Evolutionary conservation across 1,140 invertebrate genomes (phyloP), one percentile per base, ranked within the genome.

Genomic region (Melanaphis sacchari): DNA sequence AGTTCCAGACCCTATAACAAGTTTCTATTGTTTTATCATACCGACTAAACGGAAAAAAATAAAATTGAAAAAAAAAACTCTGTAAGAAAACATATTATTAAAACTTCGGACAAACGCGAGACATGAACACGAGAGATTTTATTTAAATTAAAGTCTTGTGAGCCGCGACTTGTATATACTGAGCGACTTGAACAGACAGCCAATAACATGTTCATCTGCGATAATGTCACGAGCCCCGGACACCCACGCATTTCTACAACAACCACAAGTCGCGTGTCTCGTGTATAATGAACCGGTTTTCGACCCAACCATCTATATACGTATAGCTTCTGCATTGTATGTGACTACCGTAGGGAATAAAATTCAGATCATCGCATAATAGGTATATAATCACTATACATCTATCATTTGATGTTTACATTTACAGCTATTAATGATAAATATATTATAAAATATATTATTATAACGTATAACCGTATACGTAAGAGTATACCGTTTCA

Each of bases 141-240:
- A 89, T 89, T 52, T 8, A 52, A 52, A 89, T 89, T 38, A 52
- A 22, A 89, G 49, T 89, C 36, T 11, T 8, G 24, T 26, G 36
- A 49, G 2, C 24, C 11, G 4, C n/a, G 85, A 46, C 41, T 46
- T 52, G 43, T 49, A 21, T 59, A 40, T 87, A 26, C 18, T n/a
- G 46, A 49, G 43, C 49, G 46, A 9, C 8, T 36, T 46, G 24
- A 40, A 52, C 26, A 41, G 87, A 89, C 87, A 26, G 36, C 36
- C 89, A 41, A 59, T 66, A 90, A 90, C 89, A 41, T 66, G 52
- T 90, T 90, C 54, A 90, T 90, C 89, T 66, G 89, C 89, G 89
- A 90, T 59, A 90, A 54, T 59, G 88, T 90, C 88, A 90, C 52
- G 52, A 66, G 54, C 89, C 89, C 26, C 54, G 89, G 54, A 90